Evolutionary conservation across 2,888 invertebrate species (phyloP).

Genomic region (Spicauda simplicius): DNA sequence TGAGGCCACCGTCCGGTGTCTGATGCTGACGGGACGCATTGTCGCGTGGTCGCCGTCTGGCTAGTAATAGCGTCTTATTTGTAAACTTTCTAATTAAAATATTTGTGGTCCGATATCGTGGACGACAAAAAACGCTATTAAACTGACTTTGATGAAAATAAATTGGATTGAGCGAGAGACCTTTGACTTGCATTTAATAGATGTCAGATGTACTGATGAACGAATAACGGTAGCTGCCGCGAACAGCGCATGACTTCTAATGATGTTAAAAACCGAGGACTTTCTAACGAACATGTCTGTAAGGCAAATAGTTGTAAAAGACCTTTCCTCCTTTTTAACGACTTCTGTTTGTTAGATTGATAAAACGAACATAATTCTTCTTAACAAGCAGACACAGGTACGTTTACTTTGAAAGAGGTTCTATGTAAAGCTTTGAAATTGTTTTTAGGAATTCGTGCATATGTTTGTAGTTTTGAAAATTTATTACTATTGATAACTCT

Average conservation of each 20-base stretch:
- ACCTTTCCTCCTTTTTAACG: conserved; percentile 25
- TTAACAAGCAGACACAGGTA: conserved; percentile 3
- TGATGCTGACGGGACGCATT: conserved; percentile 54
- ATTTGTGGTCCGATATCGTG: conserved; percentile 54
- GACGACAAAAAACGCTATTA: conserved; percentile 55
- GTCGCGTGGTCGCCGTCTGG: conserved; percentile 70
- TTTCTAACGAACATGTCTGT: conserved; percentile 33
- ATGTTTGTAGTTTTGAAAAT: neutral
- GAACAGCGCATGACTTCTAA: conserved; percentile 35
- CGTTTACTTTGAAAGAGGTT: neutral
- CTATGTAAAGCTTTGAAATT: neutral
- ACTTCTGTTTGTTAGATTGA: conserved; percentile 26
- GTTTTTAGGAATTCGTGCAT: neutral
- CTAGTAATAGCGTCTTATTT: conserved; percentile 71
- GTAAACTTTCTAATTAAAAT: conserved; percentile 76
- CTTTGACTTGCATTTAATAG: conserved; percentile 47
- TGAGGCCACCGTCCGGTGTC: conserved; percentile 62
- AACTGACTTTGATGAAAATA: conserved; percentile 58
- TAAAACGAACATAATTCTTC: conserved; percentile 20
- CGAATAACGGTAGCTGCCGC: conserved; percentile 40
- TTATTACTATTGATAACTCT: no score
- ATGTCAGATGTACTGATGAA: conserved; percentile 44
- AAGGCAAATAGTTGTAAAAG: conserved; percentile 30
- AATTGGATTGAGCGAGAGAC: conserved; percentile 57
- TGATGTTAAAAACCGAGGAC: conserved; percentile 35